Evolutionary conservation across 2,113 vertebrate species (phyloP).

Genomic region (Formicarius rufipectus): DNA sequence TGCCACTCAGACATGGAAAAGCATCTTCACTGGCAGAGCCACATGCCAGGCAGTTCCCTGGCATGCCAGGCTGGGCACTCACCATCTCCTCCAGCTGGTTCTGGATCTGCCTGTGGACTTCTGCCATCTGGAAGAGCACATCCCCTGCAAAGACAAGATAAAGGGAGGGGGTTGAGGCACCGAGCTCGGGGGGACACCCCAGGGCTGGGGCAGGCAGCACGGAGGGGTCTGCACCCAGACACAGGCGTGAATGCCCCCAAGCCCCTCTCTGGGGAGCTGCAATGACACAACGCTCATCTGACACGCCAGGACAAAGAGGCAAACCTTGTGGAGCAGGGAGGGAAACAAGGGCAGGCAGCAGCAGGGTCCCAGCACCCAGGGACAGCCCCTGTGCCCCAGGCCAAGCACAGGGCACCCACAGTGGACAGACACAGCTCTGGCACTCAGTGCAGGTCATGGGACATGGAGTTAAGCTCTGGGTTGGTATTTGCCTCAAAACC

Average conservation of each 20-base stretch:
- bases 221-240: background rate
- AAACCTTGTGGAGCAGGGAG: slow-evolving; percentile 65
- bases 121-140: slow-evolving; percentile 99
- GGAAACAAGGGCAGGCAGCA: slow-evolving; percentile 3
- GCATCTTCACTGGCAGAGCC: background rate
- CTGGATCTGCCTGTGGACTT: slow-evolving; percentile 97
- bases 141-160: slow-evolving; percentile 81
- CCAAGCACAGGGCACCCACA: background rate
- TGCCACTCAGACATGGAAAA: accelerated
- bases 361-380: background rate
- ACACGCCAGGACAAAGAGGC: slow-evolving; percentile 61
- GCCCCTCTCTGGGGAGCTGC: background rate
- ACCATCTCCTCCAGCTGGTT: slow-evolving; percentile 98
- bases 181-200: accelerated
- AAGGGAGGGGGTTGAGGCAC: background rate
- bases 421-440: background rate
- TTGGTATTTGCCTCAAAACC: background rate
- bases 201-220: background rate
- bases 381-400: background rate
- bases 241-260: background rate
- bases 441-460: background rate
- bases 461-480: accelerated
- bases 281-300: background rate
- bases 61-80: slow-evolving; percentile 20
- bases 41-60: accelerated